Evolutionary conservation across 2,888 invertebrate genomes (phyloP).

Genomic region (Agrotis exclamationis): DNA sequence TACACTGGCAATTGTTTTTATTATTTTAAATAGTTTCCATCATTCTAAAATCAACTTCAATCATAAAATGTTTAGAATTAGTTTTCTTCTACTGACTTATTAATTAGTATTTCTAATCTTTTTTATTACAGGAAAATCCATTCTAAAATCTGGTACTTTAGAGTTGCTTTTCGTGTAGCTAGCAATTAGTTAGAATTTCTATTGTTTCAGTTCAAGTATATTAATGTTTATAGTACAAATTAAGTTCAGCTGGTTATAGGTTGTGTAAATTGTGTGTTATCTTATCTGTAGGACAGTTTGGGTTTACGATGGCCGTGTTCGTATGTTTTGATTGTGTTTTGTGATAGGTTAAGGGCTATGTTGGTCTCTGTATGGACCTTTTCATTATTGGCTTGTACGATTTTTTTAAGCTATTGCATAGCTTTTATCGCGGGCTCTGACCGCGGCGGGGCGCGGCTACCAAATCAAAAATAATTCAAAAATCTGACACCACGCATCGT

Average conservation of each 20-base stretch:
- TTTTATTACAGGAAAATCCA: neutral
- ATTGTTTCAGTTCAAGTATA: conserved; percentile 33
- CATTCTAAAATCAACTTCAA: too few relatives aligned
- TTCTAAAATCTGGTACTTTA: neutral
- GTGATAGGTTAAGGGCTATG: conserved; percentile 58
- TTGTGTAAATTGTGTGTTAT: conserved; percentile 45
- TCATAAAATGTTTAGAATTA: too few relatives aligned
- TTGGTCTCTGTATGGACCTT: too few relatives aligned
- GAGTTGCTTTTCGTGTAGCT: neutral
- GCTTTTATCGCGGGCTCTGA: too few relatives aligned
- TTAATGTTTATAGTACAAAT: conserved; percentile 49
- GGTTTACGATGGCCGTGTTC: conserved; percentile 54
- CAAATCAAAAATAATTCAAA: too few relatives aligned
- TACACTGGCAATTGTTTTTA: neutral
- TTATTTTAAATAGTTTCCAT: neutral
- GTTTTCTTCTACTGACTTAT: too few relatives aligned
- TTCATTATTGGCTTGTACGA: too few relatives aligned
- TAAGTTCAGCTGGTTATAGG: conserved; percentile 43
- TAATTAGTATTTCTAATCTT: neutral
- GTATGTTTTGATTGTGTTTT: conserved; percentile 51
- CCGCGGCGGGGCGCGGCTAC: too few relatives aligned
- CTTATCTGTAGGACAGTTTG: conserved; percentile 55
- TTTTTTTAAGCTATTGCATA: too few relatives aligned
- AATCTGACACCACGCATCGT: too few relatives aligned
- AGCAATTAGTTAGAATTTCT: neutral